A percentile compares a stretch with the other conserved stretches of the same genome.
Conservation (phyloP, 2,797 vertebrate species). For the Cyclopterus lumpus region DNA sequence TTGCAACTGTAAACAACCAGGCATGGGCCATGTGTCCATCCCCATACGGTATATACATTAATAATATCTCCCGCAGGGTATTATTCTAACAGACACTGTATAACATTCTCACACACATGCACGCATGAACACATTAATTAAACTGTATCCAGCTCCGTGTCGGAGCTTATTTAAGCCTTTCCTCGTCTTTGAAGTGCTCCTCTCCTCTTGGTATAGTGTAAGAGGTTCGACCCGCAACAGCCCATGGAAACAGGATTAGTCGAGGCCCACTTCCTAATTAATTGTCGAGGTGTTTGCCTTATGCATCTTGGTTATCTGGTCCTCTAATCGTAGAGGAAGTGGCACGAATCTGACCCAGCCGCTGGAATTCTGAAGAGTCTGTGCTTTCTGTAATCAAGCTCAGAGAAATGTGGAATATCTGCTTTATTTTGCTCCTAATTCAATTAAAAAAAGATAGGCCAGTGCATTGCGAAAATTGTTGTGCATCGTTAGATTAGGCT, state of each 20-base stretch:
- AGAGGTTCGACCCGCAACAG: constrained; percentile 70
- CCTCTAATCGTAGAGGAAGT: constrained; percentile 76
- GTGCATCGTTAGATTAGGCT: constrained; percentile 63
- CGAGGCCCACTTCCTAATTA: constrained; percentile 78
- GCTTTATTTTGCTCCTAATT: constrained; percentile 76
- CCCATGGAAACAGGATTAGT: constrained; percentile 82
- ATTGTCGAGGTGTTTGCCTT: constrained; percentile 78
- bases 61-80: constrained; percentile 19
- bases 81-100: neutral
- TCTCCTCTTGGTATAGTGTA: constrained; percentile 46
- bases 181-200: constrained; percentile 70
- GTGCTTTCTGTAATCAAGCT: constrained; percentile 70
- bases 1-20: constrained; percentile 47
- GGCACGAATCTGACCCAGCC: constrained; percentile 65
- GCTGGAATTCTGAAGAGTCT: constrained; percentile 72
- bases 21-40: constrained; percentile 30
- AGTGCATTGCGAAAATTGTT: constrained; percentile 62
- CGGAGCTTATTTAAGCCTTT: constrained; percentile 64
- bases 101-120: neutral
- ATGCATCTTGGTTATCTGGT: constrained; percentile 83
- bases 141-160: constrained; percentile 14
- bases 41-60: constrained; percentile 17
- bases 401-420: constrained; percentile 67
- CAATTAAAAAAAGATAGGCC: constrained; percentile 75
- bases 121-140: constrained; percentile 34